Base-by-base conservation (phyloP, 1,140 invertebrate species). In the Colletes gigas region DNA sequence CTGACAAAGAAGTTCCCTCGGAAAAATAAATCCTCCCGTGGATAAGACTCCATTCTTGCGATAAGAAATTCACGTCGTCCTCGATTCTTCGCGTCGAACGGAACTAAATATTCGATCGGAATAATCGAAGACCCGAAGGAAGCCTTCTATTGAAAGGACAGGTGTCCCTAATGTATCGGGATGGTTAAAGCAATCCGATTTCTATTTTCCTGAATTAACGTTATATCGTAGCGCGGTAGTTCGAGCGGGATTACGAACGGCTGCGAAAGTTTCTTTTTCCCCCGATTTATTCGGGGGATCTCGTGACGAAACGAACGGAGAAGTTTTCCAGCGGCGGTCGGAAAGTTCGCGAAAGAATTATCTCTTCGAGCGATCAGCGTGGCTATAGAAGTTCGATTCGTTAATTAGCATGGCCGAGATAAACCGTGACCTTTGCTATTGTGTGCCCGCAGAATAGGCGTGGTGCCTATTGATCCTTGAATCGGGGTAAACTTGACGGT, bases 371-470 rank as follows among this genome's bases (percentile, higher is more conserved):
- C 47, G 30, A 78, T 78, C 66, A 55, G 14, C 12, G 4, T n/a
- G 44, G 30, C n/a, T 21, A 41, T 47, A 44, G 17, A 72, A 70
- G 47, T 55, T 59, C 54, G 17, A 50, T 74, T 74, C 47, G 54
- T 50, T 81, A 81, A 76, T 81, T 76, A 76, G 65, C 47, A 50
- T 57, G 59, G 39, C 57, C 52, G 52, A 63, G 62, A 82, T 72
- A 82, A 82, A 62, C 81, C 69, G 17, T 82, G 81, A 82, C 81
- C 81, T 82, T 82, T 73, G 52, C 39, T 30, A 70, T 57, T 78
- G 47, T 82, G n/a, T 67, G 19, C 60, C 68, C 9, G 19, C 41
- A 19, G 57, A 73, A 63, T 72, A 78, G 81, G 81, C 10, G 81
- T 66, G 81, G 67, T 54, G 14, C 10, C 30, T 82, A 82, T 82